phyloP scores from a whole-genome alignment of 2,888 invertebrate genomes.

The Pogonocherus hispidulus region DNA sequence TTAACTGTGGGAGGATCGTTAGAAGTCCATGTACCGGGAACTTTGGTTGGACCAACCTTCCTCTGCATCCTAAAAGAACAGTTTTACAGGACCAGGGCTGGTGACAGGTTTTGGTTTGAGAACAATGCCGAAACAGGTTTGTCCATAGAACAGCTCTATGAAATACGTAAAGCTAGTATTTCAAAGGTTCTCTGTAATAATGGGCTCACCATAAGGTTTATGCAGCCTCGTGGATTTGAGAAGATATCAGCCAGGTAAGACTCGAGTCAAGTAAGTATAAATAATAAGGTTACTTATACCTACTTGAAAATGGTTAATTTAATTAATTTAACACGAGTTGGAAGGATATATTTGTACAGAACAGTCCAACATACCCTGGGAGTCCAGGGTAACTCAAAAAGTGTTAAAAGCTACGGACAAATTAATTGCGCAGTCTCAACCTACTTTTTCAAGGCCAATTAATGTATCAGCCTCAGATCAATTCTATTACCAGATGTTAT shows the following conservation, averaged over 20 bases:
- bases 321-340: no score
- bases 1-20: constrained; percentile 87
- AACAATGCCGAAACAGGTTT: constrained; percentile 71
- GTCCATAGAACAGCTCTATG: constrained; percentile 75
- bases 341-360: no score
- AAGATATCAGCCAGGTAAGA: constrained; percentile 73
- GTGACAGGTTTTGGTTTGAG: constrained; percentile 91
- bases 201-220: constrained; percentile 76
- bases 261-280: background rate
- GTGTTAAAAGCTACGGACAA: no score
- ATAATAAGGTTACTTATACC: no score
- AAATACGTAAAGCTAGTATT: constrained; percentile 83
- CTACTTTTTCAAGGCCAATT: no score
- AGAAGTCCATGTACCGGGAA: constrained; percentile 82
- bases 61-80: constrained; percentile 90
- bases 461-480: no score
- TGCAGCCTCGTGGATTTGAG: constrained; percentile 80
- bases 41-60: constrained; percentile 89
- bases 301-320: no score
- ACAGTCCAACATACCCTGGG: no score
- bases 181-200: constrained; percentile 87
- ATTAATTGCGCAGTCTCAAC: no score
- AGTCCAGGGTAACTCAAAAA: no score
- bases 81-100: constrained; percentile 87
- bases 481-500: no score